A percentile compares a stretch with the other conserved stretches of the same genome.
These are phyloP conservation scores for Eidolon helvum DNA, from an alignment of 2,113 vertebrate genomes.

Conservation along the genomic window DNA sequence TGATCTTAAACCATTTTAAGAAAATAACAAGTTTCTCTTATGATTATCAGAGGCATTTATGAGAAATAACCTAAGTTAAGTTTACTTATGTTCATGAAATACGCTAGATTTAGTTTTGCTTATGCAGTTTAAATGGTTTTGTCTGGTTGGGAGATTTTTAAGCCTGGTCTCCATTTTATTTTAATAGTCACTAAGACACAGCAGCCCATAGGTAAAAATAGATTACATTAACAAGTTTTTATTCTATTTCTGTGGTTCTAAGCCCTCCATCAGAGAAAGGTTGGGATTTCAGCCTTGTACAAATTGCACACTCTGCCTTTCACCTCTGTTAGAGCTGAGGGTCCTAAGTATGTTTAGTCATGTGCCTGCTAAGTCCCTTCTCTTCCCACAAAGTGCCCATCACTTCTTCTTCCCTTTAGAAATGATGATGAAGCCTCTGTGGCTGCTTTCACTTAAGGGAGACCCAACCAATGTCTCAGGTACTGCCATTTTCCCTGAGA, in stretches of 20 bases:
- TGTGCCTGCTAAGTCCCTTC: neutral
- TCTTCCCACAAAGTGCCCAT: neutral
- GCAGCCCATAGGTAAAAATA: neutral
- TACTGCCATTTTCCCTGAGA: neutral
- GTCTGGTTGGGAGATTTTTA: neutral
- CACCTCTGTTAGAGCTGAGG: neutral
- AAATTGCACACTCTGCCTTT: too few relatives aligned
- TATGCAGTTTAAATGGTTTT: neutral
- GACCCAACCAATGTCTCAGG: neutral
- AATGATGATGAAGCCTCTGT: neutral
- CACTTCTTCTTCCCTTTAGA: neutral
- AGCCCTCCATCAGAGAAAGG: neutral
- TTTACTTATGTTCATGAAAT: neutral
- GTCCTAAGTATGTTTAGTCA: rapidly evolving
- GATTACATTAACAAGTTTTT: neutral
- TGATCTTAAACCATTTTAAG: neutral
- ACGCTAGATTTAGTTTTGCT: neutral
- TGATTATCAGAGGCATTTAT: neutral
- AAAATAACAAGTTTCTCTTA: neutral
- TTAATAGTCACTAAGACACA: neutral
- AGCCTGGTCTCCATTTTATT: neutral
- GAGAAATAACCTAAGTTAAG: neutral
- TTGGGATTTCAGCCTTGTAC: neutral
- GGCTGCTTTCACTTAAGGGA: neutral
- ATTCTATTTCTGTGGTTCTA: neutral